Evolutionary conservation across 2,113 vertebrate species (phyloP).

Genomic region (Oriolus oriolus): DNA sequence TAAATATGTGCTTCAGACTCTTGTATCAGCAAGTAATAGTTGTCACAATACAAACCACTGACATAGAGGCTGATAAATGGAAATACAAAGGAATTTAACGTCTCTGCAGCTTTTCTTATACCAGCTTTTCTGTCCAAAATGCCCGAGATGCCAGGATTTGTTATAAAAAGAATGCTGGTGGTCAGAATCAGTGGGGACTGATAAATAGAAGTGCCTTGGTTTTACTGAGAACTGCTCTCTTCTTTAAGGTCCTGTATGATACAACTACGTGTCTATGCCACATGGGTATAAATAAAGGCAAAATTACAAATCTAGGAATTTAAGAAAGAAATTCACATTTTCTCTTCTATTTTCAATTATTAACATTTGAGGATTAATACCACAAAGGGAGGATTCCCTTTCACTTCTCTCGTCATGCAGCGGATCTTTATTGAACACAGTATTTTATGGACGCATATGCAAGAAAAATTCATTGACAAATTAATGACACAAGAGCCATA

Average conservation of each 20-base stretch:
- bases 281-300: neutral
- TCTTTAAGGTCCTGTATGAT: neutral
- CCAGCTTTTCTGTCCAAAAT: neutral
- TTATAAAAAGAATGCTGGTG: neutral
- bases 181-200: neutral
- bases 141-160: neutral
- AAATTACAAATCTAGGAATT: neutral
- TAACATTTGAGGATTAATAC: neutral
- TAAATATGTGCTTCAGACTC: neutral
- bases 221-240: neutral
- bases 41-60: neutral
- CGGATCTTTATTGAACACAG: neutral
- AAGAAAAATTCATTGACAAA: neutral
- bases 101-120: neutral
- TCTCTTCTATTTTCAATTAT: neutral
- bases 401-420: neutral
- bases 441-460: neutral
- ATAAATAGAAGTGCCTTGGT: neutral
- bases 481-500: neutral
- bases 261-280: neutral
- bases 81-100: neutral
- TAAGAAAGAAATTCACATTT: neutral
- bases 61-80: neutral
- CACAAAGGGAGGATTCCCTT: neutral
- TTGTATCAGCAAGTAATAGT: neutral